phyloP scores from a whole-genome alignment of 2,888 invertebrate species.

The Oligia fasciuncula region DNA sequence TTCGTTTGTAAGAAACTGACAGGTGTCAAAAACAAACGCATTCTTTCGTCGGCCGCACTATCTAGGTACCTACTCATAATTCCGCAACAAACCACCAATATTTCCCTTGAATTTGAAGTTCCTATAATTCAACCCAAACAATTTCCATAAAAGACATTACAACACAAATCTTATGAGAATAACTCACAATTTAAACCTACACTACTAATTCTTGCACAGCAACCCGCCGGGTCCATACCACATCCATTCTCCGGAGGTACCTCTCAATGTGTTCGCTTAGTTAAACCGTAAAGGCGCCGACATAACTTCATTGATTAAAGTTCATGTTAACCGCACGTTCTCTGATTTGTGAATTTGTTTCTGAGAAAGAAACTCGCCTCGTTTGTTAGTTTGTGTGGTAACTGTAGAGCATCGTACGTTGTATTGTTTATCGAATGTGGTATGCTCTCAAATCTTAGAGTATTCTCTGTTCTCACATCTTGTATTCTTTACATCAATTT shows the following conservation, averaged over 20 bases:
- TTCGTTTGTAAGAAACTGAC: neutral
- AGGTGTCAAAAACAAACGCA: neutral
- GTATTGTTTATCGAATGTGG: neutral
- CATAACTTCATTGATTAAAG: constrained; percentile 89
- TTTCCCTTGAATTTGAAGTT: neutral
- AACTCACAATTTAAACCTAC: constrained; percentile 15
- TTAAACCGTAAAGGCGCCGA: constrained; percentile 88
- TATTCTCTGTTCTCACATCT: neutral
- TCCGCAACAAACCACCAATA: neutral
- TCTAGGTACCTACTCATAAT: neutral
- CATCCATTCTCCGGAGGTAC: constrained; percentile 70
- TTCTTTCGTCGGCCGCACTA: neutral
- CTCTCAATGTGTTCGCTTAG: constrained; percentile 83
- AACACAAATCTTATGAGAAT: constrained; percentile 12
- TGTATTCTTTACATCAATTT: neutral
- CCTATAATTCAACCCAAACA: neutral
- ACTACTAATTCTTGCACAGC: neutral
- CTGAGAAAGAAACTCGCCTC: constrained; percentile 41
- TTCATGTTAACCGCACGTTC: constrained; percentile 83
- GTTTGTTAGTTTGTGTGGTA: constrained; percentile 31
- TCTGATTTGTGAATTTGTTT: constrained; percentile 71
- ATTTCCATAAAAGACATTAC: neutral
- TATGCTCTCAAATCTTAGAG: neutral
- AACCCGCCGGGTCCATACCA: constrained; percentile 62
- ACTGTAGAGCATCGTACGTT: neutral